Conservation (phyloP, 2,888 invertebrate species). For the Drosophila gaucha region DNA sequence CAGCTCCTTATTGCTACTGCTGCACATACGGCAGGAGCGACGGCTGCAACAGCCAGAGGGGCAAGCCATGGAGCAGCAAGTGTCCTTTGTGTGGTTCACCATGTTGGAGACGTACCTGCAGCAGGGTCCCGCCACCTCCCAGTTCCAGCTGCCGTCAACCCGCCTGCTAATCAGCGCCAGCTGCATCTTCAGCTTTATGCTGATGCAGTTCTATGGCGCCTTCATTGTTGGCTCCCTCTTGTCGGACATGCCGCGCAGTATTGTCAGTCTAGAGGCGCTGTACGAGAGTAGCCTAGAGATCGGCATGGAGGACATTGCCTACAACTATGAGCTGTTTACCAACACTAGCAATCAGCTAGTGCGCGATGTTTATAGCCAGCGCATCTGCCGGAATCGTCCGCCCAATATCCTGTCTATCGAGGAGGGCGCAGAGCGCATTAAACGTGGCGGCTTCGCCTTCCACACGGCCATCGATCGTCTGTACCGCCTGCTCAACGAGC, state of each 20-base stretch:
- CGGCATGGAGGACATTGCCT: slow-evolving; percentile 82
- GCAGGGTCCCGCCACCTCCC: slow-evolving; percentile 77
- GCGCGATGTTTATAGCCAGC: slow-evolving; percentile 67
- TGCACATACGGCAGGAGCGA: slow-evolving; percentile 72
- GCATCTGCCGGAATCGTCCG: slow-evolving; percentile 67
- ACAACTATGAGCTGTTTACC: slow-evolving; percentile 76
- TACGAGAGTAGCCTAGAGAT: slow-evolving; percentile 78
- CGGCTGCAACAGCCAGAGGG: slow-evolving; percentile 5
- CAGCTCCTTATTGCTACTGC: slow-evolving; percentile 61
- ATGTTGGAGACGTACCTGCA: slow-evolving; percentile 80
- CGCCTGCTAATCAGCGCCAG: slow-evolving; percentile 73
- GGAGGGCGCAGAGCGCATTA: slow-evolving; percentile 71
- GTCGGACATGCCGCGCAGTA: slow-evolving; percentile 75
- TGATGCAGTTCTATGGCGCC: slow-evolving; percentile 83
- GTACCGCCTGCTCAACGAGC: slow-evolving; percentile 66
- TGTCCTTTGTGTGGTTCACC: slow-evolving; percentile 76
- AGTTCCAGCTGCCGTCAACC: slow-evolving; percentile 76
- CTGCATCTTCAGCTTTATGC: slow-evolving; percentile 78
- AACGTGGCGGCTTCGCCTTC: slow-evolving; percentile 80
- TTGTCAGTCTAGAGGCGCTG: slow-evolving; percentile 72
- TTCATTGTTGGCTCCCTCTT: slow-evolving; percentile 82
- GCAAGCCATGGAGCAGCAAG: slow-evolving; percentile 48
- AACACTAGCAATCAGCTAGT: slow-evolving; percentile 69
- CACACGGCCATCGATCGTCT: slow-evolving; percentile 77
- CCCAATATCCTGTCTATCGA: slow-evolving; percentile 71